These are phyloP conservation scores for Thalassophryne amazonica DNA, from an alignment of 2,797 vertebrate genomes.

Conservation along the genomic window DNA sequence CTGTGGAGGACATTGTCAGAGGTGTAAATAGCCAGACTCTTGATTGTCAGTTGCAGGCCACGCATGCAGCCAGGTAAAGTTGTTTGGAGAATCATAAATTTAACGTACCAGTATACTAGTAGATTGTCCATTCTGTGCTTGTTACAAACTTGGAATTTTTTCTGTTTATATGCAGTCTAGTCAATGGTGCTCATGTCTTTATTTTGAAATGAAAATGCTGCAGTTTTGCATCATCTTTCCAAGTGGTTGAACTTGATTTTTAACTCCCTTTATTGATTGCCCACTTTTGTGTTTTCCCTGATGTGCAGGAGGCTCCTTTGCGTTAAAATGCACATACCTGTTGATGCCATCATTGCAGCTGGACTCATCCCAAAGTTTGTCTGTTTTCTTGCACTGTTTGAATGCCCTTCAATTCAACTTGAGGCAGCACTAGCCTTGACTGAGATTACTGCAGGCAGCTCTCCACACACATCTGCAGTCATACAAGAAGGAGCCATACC, in stretches of 20 bases:
- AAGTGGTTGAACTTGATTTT: neutral
- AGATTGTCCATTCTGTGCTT: neutral
- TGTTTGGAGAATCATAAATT: neutral
- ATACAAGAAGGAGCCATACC: conserved; percentile 90
- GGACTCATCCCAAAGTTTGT: conserved; percentile 89
- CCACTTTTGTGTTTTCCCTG: neutral
- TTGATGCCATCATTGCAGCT: conserved; percentile 86
- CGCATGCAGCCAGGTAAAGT: conserved; percentile 88
- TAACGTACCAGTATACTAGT: neutral
- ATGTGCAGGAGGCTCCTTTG: conserved; percentile 88
- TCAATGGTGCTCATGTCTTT: neutral
- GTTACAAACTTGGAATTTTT: neutral
- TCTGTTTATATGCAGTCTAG: neutral
- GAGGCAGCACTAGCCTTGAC: conserved; percentile 95
- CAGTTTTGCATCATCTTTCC: neutral
- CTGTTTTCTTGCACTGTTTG: conserved; percentile 79
- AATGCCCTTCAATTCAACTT: conserved; percentile 91
- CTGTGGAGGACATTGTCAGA: conserved; percentile 87
- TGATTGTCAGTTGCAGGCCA: conserved; percentile 86
- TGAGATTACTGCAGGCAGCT: conserved; percentile 92
- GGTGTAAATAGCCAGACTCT: conserved; percentile 79
- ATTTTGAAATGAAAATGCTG: neutral
- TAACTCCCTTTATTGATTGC: neutral
- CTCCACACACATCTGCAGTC: conserved; percentile 89
- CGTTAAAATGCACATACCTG: conserved; percentile 88